Evolutionary conservation across 35 echinoderm and acorn worm species (phyloP), one percentile per base, ranked within the genome.

Genomic region (Apostichopus californicus): DNA sequence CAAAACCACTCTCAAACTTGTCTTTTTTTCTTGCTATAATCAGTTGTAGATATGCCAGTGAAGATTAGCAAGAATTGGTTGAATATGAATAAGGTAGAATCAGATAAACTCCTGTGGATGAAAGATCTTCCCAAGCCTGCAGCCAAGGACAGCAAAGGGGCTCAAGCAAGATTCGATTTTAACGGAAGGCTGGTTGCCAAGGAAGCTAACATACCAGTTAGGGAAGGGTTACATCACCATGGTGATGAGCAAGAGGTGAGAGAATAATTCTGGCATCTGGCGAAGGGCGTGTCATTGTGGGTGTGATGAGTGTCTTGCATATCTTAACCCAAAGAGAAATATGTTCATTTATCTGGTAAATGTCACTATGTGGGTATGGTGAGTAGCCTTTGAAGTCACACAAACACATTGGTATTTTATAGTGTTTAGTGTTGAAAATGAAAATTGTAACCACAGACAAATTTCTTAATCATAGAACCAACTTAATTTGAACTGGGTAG

Each of bases 241-340:
- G 97, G 97, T 66, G 97, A 96, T 55, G 95, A 99, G 58, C 97
- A 94, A 95, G 93, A 99, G 93, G 97, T 99, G 56, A 90, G 91
- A 12, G 11, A 60, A 13, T 11, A 3, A n/a, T 21, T 75, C 71
- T 18, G 20, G 14, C n/a, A n/a, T 61, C 58, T 61, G 6, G 58
- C 7, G 0, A 61, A 61, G 58, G 12, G 12, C 1, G 1, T 8
- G 12, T 61, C 58, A 61, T 61, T 61, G 58, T 61, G 58, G 6
- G 58, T 61, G 34, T 10, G 6, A 61, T 61, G 58, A 61, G 58
- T 61, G 58, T 61, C n/a, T n/a, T n/a, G n/a, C 58, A 61, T 11
- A 4, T 46, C 34, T 46, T 46, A 46, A 46, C 0, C 34, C 34
- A 46, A 46, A 46, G 34, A 46, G 34, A 46, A 2, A 46, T 46